These are phyloP conservation scores for Galaxias olidus DNA, from an alignment of 2,797 vertebrate genomes.

Conservation along the genomic window DNA sequence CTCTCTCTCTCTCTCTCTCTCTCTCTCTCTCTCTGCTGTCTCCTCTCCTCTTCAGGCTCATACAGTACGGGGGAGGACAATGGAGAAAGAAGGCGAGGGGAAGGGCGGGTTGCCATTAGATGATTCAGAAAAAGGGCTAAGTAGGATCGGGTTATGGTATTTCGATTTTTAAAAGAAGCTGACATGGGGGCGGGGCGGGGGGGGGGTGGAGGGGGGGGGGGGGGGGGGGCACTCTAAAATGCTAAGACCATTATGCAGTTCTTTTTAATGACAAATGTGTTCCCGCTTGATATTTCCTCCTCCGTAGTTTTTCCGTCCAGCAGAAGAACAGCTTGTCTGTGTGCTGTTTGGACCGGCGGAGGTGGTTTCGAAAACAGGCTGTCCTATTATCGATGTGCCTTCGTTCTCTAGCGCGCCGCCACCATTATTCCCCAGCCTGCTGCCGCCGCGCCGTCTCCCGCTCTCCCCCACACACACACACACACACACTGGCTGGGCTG, in stretches of 20 bases:
- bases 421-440: too few relatives aligned
- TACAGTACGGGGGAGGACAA: conserved; percentile 27
- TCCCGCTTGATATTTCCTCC: conserved; percentile 29
- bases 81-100: conserved; percentile 19
- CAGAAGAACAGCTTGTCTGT: too few relatives aligned
- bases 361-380: background rate
- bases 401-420: too few relatives aligned
- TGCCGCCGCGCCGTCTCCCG: too few relatives aligned
- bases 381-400: conserved; percentile 26
- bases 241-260: conserved; percentile 35
- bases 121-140: conserved; percentile 41
- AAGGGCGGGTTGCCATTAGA: conserved; percentile 39
- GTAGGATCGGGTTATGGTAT: conserved; percentile 45
- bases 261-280: conserved; percentile 46
- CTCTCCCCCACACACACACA: background rate
- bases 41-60: conserved; percentile 25
- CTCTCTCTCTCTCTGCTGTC: too few relatives aligned
- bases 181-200: background rate
- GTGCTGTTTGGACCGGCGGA: too few relatives aligned
- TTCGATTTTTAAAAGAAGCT: conserved; percentile 23
- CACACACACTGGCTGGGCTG: background rate
- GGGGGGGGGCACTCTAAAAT: conserved; percentile 18
- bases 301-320: background rate
- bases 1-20: too few relatives aligned
- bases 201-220: background rate